These are phyloP conservation scores for Drosophila borborema DNA, from an alignment of 2,888 invertebrate genomes.

Conservation along the genomic window DNA sequence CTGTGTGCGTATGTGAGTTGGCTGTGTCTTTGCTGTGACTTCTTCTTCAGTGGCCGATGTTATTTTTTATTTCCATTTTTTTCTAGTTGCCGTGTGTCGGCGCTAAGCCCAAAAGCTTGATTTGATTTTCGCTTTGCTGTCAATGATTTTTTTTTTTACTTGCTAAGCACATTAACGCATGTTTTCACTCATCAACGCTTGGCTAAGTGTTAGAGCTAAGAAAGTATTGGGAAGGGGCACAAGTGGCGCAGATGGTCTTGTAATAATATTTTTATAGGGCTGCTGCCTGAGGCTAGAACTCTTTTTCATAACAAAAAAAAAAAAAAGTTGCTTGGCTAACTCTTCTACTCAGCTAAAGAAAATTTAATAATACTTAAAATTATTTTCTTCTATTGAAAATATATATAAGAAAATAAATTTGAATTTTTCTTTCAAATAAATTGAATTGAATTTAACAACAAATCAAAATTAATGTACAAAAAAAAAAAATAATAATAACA, in stretches of 20 bases:
- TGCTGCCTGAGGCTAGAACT: background rate
- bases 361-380: no score
- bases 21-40: constrained; percentile 47
- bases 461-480: no score
- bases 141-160: constrained; percentile 10
- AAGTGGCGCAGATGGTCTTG: constrained; percentile 6
- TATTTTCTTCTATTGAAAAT: no score
- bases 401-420: no score
- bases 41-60: constrained; percentile 48
- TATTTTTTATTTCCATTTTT: constrained; percentile 16
- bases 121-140: constrained; percentile 70
- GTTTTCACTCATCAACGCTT: constrained; percentile 78
- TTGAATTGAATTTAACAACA: no score
- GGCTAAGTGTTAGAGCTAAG: constrained; percentile 62
- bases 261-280: constrained; percentile 26
- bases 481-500: no score
- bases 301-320: background rate
- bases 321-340: no score
- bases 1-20: constrained; percentile 32
- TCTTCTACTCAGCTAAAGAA: no score
- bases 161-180: constrained; percentile 76
- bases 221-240: background rate
- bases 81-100: constrained; percentile 50
- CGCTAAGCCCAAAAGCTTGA: constrained; percentile 75
- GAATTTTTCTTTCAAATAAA: no score